A percentile compares a stretch with the other conserved stretches of the same genome.
These are phyloP conservation scores for Drosophila sulfurigaster DNA, from an alignment of 1,140 invertebrate genomes.

Conservation along the genomic window DNA sequence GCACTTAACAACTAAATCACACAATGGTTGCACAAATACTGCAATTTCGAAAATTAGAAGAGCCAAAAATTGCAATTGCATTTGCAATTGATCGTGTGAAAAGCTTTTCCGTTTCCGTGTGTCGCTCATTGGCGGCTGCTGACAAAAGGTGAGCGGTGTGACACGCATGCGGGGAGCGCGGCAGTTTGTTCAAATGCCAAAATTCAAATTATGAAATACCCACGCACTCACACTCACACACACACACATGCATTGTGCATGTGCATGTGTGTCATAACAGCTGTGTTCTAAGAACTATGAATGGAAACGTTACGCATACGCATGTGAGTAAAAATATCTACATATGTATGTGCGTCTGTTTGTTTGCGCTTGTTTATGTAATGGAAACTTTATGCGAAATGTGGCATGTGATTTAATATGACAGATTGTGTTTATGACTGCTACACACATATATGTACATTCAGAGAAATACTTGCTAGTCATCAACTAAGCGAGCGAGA, in stretches of 20 bases:
- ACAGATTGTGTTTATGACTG: neutral
- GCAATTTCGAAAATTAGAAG: constrained; percentile 30
- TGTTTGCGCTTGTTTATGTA: constrained; percentile 36
- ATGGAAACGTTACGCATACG: constrained; percentile 15
- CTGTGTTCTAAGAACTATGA: neutral
- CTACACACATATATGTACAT: neutral
- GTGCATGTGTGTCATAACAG: constrained; percentile 18
- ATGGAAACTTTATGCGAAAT: constrained; percentile 12
- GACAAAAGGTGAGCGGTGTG: neutral
- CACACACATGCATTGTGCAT: neutral
- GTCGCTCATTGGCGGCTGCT: constrained; percentile 12
- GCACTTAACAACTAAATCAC: constrained; percentile 30
- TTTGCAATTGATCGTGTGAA: constrained; percentile 27
- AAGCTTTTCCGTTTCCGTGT: constrained; percentile 47
- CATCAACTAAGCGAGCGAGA: constrained; percentile 4
- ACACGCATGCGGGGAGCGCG: neutral
- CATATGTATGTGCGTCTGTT: neutral
- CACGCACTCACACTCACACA: neutral
- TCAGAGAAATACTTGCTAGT: constrained; percentile 16
- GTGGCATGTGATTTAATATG: constrained; percentile 4
- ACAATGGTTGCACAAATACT: constrained; percentile 60
- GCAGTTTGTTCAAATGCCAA: constrained; percentile 22
- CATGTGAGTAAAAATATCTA: neutral
- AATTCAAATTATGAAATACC: constrained; percentile 8
- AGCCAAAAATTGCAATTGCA: constrained; percentile 26